Conservation (phyloP, 2,113 vertebrate species). For the Cyanoliseus patagonus region DNA sequence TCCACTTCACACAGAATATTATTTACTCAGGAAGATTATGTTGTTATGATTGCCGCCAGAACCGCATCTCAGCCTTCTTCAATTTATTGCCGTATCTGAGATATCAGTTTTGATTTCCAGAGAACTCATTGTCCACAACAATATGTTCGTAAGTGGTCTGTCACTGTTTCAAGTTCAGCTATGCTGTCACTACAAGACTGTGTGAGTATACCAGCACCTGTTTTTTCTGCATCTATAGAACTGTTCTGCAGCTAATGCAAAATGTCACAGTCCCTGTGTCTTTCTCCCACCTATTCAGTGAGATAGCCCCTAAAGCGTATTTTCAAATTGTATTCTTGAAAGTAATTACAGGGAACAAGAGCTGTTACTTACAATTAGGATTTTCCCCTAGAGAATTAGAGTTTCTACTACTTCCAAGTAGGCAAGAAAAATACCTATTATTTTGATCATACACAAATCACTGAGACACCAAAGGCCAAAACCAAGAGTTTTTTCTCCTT, state of each 20-base stretch:
- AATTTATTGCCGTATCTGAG: neutral
- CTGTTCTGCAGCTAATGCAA: neutral
- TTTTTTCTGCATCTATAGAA: neutral
- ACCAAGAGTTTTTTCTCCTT: rapidly evolving
- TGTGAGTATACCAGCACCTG: neutral
- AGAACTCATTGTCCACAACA: neutral
- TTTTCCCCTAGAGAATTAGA: neutral
- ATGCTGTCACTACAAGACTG: neutral
- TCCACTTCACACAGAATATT: neutral
- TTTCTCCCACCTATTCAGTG: neutral
- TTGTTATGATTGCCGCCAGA: neutral
- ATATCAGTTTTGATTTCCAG: neutral
- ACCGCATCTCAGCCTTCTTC: neutral
- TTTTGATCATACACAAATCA: neutral
- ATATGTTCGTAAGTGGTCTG: neutral
- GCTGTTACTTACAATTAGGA: neutral
- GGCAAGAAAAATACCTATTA: neutral
- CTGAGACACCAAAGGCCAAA: neutral
- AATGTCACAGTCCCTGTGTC: neutral
- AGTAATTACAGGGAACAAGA: neutral
- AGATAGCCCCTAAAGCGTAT: neutral
- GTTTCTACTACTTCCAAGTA: neutral
- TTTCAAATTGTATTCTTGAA: neutral
- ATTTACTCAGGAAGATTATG: neutral
- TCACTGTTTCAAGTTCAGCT: neutral